A percentile compares a stretch with the other conserved stretches of the same genome.
Evolutionary conservation across 2,888 invertebrate genomes (phyloP).

Genomic region (Metacarcinus magister): DNA sequence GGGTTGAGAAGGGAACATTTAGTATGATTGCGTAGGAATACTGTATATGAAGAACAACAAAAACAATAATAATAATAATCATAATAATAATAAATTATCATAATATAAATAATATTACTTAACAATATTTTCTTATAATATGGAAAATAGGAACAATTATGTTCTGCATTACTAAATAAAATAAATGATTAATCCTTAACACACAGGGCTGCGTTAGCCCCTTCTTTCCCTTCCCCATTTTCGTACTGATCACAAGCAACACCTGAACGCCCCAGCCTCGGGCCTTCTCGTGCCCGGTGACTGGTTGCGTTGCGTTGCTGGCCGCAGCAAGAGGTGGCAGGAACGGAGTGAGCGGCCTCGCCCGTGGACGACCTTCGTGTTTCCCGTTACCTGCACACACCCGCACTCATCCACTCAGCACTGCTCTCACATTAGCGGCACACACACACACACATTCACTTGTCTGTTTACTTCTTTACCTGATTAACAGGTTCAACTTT

Average conservation of each 20-base stretch:
- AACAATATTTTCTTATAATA: background rate
- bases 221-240: background rate
- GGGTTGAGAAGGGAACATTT: background rate
- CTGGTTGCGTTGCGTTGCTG: background rate
- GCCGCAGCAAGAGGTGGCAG: background rate
- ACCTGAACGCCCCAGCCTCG: background rate
- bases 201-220: background rate
- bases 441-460: background rate
- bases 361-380: conserved; percentile 31
- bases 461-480: background rate
- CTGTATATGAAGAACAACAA: background rate
- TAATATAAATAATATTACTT: conserved; percentile 56
- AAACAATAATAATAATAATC: conserved; percentile 58
- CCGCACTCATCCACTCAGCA: background rate
- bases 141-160: background rate
- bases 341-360: conserved; percentile 42
- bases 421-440: background rate
- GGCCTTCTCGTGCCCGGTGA: background rate
- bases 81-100: conserved; percentile 53
- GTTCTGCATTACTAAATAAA: background rate
- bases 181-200: background rate
- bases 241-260: background rate
- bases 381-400: conserved; percentile 53
- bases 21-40: background rate
- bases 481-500: background rate